Percentiles rank a stretch among this genome's conserved stretches.
Conservation (phyloP, 2,113 vertebrate genomes). For the Heterocephalus glaber region DNA sequence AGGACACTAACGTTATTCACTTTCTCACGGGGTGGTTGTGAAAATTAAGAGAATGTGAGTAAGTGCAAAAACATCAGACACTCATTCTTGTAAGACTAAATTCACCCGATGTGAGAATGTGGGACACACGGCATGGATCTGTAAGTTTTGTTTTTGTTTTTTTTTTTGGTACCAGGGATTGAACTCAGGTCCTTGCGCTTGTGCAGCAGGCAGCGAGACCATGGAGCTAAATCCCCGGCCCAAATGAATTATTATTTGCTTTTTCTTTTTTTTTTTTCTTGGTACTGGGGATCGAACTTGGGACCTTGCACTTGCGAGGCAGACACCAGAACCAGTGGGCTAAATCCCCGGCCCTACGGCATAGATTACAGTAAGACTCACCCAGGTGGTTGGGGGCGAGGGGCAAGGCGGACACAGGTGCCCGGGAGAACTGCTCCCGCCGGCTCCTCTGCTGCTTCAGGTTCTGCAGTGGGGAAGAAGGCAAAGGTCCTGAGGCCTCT, state of each 20-base stretch:
- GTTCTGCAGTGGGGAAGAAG: conserved; percentile 85
- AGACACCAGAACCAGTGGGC: too few species aligned
- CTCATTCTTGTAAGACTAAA: neutral
- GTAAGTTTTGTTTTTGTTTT: too few species aligned
- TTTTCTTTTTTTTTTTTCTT: too few species aligned
- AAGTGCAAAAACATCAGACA: neutral
- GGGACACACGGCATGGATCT: neutral
- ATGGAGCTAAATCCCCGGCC: too few species aligned
- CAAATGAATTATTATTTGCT: too few species aligned
- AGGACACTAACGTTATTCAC: neutral
- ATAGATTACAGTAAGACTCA: too few species aligned
- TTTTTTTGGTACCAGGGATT: too few species aligned
- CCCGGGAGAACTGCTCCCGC: conserved; percentile 93
- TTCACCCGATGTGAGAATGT: neutral
- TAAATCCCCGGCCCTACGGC: too few species aligned
- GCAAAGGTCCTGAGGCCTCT: conserved; percentile 50
- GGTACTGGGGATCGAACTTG: too few species aligned
- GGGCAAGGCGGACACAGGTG: conserved; percentile 87
- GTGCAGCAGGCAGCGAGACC: too few species aligned
- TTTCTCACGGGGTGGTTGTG: conserved; percentile 15
- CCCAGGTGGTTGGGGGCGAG: conserved; percentile 91
- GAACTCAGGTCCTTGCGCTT: too few species aligned
- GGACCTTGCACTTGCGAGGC: too few species aligned
- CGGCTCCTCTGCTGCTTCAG: conserved; percentile 95
- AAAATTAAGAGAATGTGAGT: conserved; percentile 22